These are phyloP conservation scores for Idaea biselata DNA, from an alignment of 2,888 invertebrate species.

Conservation along the genomic window DNA sequence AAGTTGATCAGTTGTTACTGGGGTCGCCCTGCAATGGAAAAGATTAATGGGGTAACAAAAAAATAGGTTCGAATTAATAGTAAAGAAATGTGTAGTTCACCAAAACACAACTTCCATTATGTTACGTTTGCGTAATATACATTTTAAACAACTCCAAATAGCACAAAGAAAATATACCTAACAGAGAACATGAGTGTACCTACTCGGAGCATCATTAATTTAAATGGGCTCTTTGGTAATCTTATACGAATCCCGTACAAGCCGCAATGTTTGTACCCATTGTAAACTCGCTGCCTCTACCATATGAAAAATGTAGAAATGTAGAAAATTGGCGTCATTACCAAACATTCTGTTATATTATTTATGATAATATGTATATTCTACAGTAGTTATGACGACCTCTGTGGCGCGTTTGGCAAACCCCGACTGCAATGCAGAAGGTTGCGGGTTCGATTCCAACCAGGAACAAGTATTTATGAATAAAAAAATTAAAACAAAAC, in stretches of 20 bases:
- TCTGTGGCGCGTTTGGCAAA: no score
- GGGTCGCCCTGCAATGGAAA: no score
- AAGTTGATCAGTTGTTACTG: no score
- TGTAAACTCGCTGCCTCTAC: background rate
- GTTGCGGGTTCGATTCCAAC: no score
- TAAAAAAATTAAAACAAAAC: no score
- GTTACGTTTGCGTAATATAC: background rate
- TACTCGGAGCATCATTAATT: background rate
- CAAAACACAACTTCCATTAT: background rate
- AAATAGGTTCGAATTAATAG: background rate
- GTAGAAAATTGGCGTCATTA: background rate
- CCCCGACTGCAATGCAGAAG: no score
- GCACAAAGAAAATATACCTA: background rate
- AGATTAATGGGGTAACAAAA: no score
- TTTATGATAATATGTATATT: background rate
- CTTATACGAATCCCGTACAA: background rate
- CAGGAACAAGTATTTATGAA: no score
- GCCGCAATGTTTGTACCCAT: background rate
- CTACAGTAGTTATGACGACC: no score
- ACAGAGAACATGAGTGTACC: background rate
- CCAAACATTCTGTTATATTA: background rate
- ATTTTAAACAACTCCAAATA: background rate
- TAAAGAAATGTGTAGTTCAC: background rate
- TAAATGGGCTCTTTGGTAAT: background rate
- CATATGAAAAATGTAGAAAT: background rate